Conservation (phyloP, 2,113 vertebrate species). For the Ceyx margarethae region DNA sequence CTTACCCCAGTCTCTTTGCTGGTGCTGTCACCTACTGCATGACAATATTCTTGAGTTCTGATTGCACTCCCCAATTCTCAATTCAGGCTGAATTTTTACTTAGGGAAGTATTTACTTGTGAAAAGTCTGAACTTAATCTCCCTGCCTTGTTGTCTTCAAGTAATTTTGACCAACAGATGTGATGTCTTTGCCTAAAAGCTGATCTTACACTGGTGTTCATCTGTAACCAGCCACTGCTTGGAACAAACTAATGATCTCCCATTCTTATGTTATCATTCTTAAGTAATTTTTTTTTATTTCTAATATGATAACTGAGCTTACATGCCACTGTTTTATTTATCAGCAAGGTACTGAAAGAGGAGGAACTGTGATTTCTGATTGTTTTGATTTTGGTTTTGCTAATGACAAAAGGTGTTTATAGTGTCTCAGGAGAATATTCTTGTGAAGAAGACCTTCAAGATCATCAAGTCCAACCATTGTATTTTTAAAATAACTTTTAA, state of each 20-base stretch:
- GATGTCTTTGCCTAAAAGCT: neutral
- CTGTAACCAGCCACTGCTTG: neutral
- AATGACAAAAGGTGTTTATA: neutral
- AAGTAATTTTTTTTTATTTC: neutral
- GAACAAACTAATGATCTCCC: neutral
- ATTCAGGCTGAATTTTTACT: neutral
- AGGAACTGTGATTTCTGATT: neutral
- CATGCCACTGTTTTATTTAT: no score
- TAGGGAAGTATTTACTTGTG: neutral
- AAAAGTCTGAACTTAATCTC: neutral
- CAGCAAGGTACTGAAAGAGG: no score
- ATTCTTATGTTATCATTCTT: neutral
- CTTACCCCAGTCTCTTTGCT: neutral
- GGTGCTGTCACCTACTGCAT: neutral
- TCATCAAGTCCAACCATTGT: no score
- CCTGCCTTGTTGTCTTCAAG: neutral
- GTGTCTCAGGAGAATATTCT: neutral
- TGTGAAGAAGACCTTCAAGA: neutral
- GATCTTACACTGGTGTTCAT: neutral
- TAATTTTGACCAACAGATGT: neutral
- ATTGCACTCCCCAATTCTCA: neutral
- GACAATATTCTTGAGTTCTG: neutral
- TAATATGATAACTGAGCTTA: neutral
- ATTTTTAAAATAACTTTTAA: neutral
- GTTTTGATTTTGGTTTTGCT: neutral